Evolutionary conservation across 2,888 invertebrate species (phyloP).

Genomic region (Lasioglossum marginatum): DNA sequence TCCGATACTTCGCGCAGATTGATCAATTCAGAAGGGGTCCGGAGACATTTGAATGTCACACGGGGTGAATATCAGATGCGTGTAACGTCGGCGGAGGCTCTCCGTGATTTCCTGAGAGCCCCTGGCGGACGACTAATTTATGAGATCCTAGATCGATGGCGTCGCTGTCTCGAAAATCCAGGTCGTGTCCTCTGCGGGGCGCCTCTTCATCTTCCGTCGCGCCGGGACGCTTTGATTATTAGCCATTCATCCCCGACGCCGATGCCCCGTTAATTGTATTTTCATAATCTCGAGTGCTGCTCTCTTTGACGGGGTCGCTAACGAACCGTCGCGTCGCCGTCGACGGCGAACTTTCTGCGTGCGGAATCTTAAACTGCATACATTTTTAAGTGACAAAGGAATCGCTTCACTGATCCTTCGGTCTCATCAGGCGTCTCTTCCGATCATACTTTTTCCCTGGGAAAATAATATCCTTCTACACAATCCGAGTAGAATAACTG

Average conservation of each 20-base stretch:
- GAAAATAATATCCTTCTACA: no score
- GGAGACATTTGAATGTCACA: constrained; percentile 35
- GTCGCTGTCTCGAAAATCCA: constrained; percentile 58
- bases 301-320: background rate
- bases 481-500: no score
- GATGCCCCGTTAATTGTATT: constrained; percentile 44
- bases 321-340: constrained; percentile 8
- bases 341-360: background rate
- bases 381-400: background rate
- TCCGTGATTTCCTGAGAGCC: constrained; percentile 33
- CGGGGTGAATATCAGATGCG: constrained; percentile 33
- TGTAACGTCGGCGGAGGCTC: constrained; percentile 18
- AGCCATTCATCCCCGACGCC: constrained; percentile 17
- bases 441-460: background rate
- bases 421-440: background rate
- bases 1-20: background rate
- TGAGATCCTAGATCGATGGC: constrained; percentile 61
- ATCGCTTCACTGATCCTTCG: background rate
- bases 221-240: constrained; percentile 41
- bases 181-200: constrained; percentile 52
- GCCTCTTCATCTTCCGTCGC: constrained; percentile 21
- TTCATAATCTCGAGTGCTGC: constrained; percentile 32
- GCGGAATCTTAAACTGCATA: background rate
- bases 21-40: background rate
- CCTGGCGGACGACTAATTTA: constrained; percentile 55